phyloP scores from a whole-genome alignment of 92 coral and sea anemone genomes.

The Siderastrea siderea region DNA sequence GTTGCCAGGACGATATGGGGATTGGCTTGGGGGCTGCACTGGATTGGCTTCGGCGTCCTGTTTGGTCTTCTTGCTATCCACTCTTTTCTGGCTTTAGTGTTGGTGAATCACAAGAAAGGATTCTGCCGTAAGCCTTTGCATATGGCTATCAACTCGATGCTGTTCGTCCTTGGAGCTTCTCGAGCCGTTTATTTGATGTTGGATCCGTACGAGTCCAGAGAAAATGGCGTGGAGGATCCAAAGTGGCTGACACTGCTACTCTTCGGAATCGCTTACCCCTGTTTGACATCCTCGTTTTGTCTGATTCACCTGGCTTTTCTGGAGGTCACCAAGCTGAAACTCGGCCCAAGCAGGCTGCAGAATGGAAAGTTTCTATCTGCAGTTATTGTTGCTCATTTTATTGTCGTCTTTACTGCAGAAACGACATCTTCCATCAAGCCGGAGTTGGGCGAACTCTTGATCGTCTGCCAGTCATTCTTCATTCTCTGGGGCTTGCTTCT shows the following conservation, averaged over 20 bases:
- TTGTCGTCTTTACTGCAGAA: constrained; percentile 81
- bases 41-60: constrained; percentile 75
- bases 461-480: constrained; percentile 90
- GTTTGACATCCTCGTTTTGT: constrained; percentile 89
- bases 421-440: constrained; percentile 62
- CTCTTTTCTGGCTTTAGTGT: constrained; percentile 68
- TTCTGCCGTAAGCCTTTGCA: constrained; percentile 76
- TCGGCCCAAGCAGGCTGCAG: constrained; percentile 71
- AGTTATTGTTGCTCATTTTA: constrained; percentile 74
- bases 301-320: constrained; percentile 87
- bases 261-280: constrained; percentile 90
- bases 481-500: constrained; percentile 42
- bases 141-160: constrained; percentile 70
- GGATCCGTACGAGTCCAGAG: constrained; percentile 88
- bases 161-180: constrained; percentile 73
- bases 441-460: constrained; percentile 70
- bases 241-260: constrained; percentile 56
- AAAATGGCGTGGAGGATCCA: constrained; percentile 70
- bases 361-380: constrained; percentile 71
- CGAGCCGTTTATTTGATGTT: constrained; percentile 80
- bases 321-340: constrained; percentile 80
- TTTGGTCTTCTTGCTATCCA: constrained; percentile 81
- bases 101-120: constrained; percentile 59
- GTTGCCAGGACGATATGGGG: constrained; percentile 77
- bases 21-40: constrained; percentile 83